phyloP scores from a whole-genome alignment of 2,888 invertebrate species.

The Ctena decussata region DNA sequence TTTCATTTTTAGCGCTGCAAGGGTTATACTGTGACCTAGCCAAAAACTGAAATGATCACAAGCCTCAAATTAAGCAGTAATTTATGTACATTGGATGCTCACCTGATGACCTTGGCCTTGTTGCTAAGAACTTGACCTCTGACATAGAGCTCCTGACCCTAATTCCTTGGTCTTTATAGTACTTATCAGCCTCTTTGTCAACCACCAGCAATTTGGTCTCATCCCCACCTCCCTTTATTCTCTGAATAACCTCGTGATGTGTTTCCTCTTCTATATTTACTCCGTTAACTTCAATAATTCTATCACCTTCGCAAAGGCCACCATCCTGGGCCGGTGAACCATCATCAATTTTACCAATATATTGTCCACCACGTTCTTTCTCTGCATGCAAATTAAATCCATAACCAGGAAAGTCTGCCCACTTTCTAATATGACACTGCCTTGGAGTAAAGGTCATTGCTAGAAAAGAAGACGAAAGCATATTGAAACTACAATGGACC shows the following conservation, averaged over 20 bases:
- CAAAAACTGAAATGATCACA: too few species aligned
- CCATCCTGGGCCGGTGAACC: slow-evolving; percentile 89
- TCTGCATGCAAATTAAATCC: slow-evolving; percentile 99
- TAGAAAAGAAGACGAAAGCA: slow-evolving; percentile 26
- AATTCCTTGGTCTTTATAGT: slow-evolving; percentile 90
- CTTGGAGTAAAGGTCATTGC: slow-evolving; percentile 87
- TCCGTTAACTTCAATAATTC: slow-evolving; percentile 93
- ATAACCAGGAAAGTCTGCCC: slow-evolving; percentile 97
- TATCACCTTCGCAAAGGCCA: slow-evolving; percentile 93
- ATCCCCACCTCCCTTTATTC: slow-evolving; percentile 94
- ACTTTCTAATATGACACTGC: slow-evolving; percentile 94
- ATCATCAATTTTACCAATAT: slow-evolving; percentile 97
- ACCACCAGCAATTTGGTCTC: slow-evolving; percentile 97
- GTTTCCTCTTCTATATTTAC: slow-evolving; percentile 95
- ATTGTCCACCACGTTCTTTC: slow-evolving; percentile 97
- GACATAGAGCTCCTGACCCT: slow-evolving; percentile 69
- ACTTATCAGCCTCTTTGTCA: slow-evolving; percentile 91
- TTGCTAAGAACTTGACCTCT: slow-evolving; percentile 54
- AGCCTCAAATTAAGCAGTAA: too few species aligned
- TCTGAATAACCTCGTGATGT: slow-evolving; percentile 96
- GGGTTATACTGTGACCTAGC: too few species aligned
- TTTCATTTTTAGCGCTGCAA: too few species aligned
- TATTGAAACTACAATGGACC: too few species aligned
- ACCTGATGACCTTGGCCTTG: slow-evolving; percentile 1
- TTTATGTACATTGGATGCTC: background rate